phyloP scores from a whole-genome alignment of 2,113 vertebrate species.

The Archilochus colubris region DNA sequence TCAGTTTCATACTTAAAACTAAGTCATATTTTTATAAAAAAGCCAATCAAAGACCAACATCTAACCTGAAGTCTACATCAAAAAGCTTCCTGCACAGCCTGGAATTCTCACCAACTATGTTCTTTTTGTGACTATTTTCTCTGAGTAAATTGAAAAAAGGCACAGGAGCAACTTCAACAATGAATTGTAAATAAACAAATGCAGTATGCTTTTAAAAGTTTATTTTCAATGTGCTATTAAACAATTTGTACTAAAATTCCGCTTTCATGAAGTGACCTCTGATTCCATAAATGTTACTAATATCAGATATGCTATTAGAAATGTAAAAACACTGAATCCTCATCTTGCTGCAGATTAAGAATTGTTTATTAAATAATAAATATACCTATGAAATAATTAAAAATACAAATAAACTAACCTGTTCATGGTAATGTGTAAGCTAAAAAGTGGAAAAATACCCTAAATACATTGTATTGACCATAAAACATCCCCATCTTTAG shows the following conservation, averaged over 20 bases:
- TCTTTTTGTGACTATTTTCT: background rate
- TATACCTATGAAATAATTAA: background rate
- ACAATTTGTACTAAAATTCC: background rate
- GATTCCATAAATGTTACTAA: background rate
- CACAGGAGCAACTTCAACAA: background rate
- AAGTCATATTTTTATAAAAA: background rate
- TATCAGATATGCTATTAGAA: background rate
- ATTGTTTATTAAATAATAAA: background rate
- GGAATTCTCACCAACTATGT: background rate
- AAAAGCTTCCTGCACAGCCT: background rate
- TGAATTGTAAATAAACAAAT: background rate
- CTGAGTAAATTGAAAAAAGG: background rate
- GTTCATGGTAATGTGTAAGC: background rate
- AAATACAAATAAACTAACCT: background rate
- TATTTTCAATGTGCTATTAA: background rate
- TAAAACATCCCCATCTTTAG: background rate
- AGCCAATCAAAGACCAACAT: background rate
- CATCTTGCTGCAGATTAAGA: background rate
- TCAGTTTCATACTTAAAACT: background rate
- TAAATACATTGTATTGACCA: background rate
- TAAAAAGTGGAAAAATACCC: background rate
- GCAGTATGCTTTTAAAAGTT: background rate
- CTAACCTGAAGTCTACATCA: background rate
- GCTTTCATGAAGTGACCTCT: background rate
- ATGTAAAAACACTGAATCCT: background rate